Evolutionary conservation across 1,140 invertebrate genomes (phyloP), one percentile per base, ranked within the genome.

Genomic region (Chlorops oryzae): DNA sequence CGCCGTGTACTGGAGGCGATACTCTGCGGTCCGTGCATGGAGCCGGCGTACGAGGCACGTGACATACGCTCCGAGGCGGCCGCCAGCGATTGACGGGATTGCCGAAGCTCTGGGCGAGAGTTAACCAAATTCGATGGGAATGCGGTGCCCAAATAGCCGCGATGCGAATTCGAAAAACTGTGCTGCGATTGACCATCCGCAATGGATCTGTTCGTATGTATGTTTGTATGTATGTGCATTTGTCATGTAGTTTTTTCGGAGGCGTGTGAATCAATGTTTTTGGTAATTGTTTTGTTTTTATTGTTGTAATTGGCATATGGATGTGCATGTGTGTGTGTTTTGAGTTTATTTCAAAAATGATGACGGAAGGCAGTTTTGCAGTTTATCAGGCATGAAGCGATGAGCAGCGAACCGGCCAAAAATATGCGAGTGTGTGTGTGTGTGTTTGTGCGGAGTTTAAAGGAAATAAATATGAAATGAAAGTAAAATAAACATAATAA

Each of bases 151-250:
- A 88, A 81, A 65, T 88, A 89, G 46, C 79, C 77, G 50, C 83
- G 73, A 48, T 78, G 83, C 21, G 86, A 88, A 56, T 86, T 86
- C 17, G 86, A 86, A 63, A 88, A 90, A 59, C 87, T 89, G 59
- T 90, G 84, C 64, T 90, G 87, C 21, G 87, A 89, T 65, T 90
- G 88, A 43, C 88, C 87, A 69, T 92, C 88, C 27, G 86, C 86
- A 47, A 89, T 78, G 32, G 86, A 88, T 52, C 70, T 57, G 23
- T 49, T n/a, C 12, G 12, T 13, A 2, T 44, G 13, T 18, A 21
- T 23, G 7, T 12, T 9, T 12, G 17, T 12, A 18, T 18, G 39
- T 41, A 3, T 41, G 17, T 41, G 39, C 20, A 23, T 18, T 35
- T n/a, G n/a, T n/a, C n/a, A n/a, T n/a, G n/a, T n/a, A n/a, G n/a